Conservation (phyloP, 2,113 vertebrate species). For the Cygnus buccinator region DNA sequence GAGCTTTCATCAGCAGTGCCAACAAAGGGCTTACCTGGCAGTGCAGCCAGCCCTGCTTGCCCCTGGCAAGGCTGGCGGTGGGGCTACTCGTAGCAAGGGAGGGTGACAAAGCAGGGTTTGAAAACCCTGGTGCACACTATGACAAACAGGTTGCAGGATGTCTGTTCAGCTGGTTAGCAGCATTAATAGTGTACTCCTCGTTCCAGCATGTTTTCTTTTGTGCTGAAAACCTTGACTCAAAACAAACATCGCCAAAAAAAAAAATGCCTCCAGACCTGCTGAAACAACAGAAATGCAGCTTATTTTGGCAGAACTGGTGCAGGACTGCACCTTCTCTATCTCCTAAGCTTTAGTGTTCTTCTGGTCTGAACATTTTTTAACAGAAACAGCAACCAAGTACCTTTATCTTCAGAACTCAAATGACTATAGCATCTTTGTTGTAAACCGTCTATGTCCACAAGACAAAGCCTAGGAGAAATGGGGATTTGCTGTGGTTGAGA, state of each 20-base stretch:
- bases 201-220: background rate
- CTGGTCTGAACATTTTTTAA: background rate
- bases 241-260: background rate
- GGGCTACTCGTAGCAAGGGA: background rate
- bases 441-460: background rate
- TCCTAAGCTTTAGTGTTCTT: background rate
- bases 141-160: background rate
- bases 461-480: background rate
- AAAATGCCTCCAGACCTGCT: background rate
- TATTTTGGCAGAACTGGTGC: background rate
- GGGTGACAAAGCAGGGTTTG: background rate
- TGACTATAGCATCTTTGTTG: background rate
- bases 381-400: background rate
- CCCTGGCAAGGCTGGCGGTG: fast-evolving
- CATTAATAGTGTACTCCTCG: background rate
- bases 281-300: background rate
- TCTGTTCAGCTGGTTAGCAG: background rate
- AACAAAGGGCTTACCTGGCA: background rate
- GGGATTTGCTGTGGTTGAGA: background rate
- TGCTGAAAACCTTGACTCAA: background rate
- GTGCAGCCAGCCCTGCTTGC: background rate
- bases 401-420: background rate
- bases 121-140: fast-evolving
- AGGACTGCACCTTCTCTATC: background rate
- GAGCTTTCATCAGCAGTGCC: background rate